Evolutionary conservation across 2,888 invertebrate species (phyloP).

Genomic region (Eilema griseolum): DNA sequence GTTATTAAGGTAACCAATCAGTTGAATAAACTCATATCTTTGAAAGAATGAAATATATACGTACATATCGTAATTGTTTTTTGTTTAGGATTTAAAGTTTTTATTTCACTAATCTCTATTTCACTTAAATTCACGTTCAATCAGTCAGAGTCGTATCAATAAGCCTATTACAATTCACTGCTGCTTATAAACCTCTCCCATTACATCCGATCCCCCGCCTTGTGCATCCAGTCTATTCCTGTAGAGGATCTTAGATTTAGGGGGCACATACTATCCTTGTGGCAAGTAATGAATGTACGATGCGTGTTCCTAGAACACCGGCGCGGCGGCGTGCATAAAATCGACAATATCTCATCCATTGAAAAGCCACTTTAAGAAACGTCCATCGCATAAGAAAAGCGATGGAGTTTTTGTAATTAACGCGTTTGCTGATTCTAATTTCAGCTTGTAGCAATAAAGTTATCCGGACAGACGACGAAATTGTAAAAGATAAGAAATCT

Average conservation of each 20-base stretch:
- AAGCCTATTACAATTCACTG: too few species aligned
- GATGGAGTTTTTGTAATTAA: too few species aligned
- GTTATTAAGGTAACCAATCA: not conserved
- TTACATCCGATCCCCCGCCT: too few species aligned
- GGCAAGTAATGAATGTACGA: not conserved
- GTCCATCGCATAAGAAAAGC: not conserved
- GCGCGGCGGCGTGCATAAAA: too few species aligned
- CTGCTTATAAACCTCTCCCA: too few species aligned
- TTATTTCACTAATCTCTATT: not conserved
- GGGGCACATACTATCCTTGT: not conserved
- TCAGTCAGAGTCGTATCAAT: too few species aligned
- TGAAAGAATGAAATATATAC: too few species aligned
- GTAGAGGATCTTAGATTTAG: too few species aligned
- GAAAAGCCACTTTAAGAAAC: not conserved
- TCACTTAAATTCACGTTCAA: not conserved
- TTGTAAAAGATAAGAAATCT: not conserved
- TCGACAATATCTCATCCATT: not conserved
- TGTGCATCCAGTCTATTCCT: not conserved
- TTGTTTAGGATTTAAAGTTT: not conserved
- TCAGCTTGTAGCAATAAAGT: not conserved
- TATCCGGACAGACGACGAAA: not conserved
- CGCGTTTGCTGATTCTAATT: not conserved
- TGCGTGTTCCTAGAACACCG: not conserved
- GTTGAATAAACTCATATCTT: not conserved
- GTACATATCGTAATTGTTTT: too few species aligned